These are phyloP conservation scores for Luffia ferchaultella DNA, from an alignment of 2,888 invertebrate genomes.

Conservation along the genomic window DNA sequence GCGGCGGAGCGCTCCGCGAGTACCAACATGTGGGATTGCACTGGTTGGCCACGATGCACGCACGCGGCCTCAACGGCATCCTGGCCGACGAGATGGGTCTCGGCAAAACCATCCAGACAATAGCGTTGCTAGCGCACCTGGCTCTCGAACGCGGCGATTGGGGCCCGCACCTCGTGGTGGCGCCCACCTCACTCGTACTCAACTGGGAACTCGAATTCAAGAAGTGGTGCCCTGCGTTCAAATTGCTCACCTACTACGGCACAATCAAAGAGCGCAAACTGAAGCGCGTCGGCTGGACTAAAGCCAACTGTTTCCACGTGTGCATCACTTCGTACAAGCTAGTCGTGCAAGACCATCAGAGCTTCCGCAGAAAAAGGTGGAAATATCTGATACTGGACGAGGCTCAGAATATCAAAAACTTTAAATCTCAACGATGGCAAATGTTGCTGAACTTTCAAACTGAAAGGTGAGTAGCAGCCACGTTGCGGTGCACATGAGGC, in stretches of 20 bases:
- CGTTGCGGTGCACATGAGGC: too few relatives aligned
- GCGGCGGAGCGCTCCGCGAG: slow-evolving; percentile 90
- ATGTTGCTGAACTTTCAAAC: slow-evolving; percentile 93
- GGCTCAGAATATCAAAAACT: slow-evolving; percentile 99
- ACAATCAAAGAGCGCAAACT: slow-evolving; percentile 93
- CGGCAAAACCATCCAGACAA: slow-evolving; percentile 97
- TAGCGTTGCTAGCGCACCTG: slow-evolving; percentile 91
- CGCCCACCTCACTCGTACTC: slow-evolving; percentile 98
- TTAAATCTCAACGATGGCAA: slow-evolving; percentile 99
- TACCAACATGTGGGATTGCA: slow-evolving; percentile 98
- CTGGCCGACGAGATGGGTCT: slow-evolving; percentile 97
- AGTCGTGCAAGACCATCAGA: slow-evolving; percentile 98
- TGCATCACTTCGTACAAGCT: slow-evolving; percentile 98
- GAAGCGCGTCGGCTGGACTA: slow-evolving; percentile 96
- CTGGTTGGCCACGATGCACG: slow-evolving; percentile 97
- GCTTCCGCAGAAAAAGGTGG: slow-evolving; percentile 97
- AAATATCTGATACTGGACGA: slow-evolving; percentile 97
- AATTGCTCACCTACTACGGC: slow-evolving; percentile 98
- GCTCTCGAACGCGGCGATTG: slow-evolving; percentile 92
- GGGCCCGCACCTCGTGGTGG: slow-evolving; percentile 99
- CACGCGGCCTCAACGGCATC: slow-evolving; percentile 94
- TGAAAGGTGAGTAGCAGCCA: slow-evolving; percentile 71
- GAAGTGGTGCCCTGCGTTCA: slow-evolving; percentile 99
- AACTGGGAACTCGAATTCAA: slow-evolving; percentile 99
- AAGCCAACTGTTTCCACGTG: slow-evolving; percentile 97